These are phyloP conservation scores for Cydia pomonella DNA, from an alignment of 1,140 invertebrate genomes.

Conservation along the genomic window DNA sequence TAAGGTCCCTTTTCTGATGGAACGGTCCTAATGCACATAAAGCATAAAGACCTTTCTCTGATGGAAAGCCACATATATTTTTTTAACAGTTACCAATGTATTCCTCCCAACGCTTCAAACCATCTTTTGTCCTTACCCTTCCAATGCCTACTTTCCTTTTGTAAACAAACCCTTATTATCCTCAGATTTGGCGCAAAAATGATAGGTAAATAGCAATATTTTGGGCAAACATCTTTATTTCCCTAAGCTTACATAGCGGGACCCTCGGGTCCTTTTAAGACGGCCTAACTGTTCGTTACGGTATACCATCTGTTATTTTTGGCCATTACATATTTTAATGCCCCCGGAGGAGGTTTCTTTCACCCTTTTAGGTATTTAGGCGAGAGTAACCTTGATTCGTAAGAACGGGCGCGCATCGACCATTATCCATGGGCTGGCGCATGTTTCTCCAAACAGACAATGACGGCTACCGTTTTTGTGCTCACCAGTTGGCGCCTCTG, in stretches of 20 bases:
- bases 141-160: constrained; percentile 49
- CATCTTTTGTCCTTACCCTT: constrained; percentile 44
- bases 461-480: too few relatives aligned
- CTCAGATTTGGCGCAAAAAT: constrained; percentile 73
- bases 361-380: constrained; percentile 46
- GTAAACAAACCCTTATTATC: constrained; percentile 59
- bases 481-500: too few relatives aligned
- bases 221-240: constrained; percentile 74
- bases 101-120: not conserved
- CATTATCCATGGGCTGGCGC: not conserved
- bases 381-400: not conserved
- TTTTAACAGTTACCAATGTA: not conserved
- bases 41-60: too few relatives aligned
- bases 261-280: constrained; percentile 66
- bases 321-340: constrained; percentile 76
- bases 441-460: too few relatives aligned
- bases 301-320: constrained; percentile 77
- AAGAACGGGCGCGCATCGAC: not conserved
- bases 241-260: constrained; percentile 67
- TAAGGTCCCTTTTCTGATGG: too few relatives aligned
- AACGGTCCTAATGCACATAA: too few relatives aligned
- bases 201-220: constrained; percentile 78
- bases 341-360: constrained; percentile 61
- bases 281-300: constrained; percentile 71
- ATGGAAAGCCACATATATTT: too few relatives aligned